Evolutionary conservation across 2,113 vertebrate species (phyloP).

Genomic region (Pteronura brasiliensis): DNA sequence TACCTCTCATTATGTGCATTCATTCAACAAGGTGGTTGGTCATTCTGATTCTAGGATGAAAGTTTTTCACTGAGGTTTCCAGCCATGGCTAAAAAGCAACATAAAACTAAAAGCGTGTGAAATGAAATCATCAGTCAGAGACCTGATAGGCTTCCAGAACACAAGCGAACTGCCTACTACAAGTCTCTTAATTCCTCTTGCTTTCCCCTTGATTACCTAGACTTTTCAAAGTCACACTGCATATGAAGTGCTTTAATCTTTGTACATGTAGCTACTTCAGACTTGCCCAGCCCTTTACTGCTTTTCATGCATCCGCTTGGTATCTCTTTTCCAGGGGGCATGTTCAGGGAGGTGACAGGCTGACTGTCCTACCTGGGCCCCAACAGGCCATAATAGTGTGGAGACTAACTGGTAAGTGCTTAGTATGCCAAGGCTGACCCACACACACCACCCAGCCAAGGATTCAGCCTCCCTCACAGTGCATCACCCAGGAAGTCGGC

Average conservation of each 20-base stretch:
- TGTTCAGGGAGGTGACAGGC: neutral
- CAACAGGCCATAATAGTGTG: neutral
- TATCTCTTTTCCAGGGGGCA: neutral
- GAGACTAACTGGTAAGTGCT: neutral
- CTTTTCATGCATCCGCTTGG: neutral
- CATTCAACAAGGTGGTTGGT: neutral
- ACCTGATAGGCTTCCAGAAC: neutral
- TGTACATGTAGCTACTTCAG: neutral
- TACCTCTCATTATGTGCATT: neutral
- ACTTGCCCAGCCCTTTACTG: neutral
- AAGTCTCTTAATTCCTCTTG: neutral
- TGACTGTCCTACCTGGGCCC: neutral
- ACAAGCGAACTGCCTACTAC: neutral
- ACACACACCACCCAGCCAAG: neutral
- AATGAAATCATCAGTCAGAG: conserved; percentile 47
- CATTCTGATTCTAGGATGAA: neutral
- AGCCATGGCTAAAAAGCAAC: conserved; percentile 12
- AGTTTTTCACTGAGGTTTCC: neutral
- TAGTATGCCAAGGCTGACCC: neutral
- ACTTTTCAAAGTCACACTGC: neutral
- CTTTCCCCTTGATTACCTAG: neutral
- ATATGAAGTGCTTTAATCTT: neutral
- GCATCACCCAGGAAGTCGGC: neutral
- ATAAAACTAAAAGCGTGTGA: conserved; percentile 57
- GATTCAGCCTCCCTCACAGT: neutral